Conservation (phyloP, 2,113 vertebrate species). For the Panthera uncia region DNA sequence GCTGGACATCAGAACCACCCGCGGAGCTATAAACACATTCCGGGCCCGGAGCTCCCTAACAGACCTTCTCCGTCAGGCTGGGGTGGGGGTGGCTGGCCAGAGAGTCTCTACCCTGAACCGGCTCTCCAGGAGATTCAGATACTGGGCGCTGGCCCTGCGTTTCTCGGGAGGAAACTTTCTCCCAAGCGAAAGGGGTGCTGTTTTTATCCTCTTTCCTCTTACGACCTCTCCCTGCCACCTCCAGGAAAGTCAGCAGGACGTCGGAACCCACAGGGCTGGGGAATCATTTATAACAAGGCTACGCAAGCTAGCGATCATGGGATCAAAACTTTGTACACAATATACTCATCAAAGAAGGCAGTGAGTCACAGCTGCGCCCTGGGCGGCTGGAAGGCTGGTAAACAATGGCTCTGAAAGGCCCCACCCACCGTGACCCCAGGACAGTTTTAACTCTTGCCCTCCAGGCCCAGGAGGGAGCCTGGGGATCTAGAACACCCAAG, state of each 20-base stretch:
- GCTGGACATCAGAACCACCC: background rate
- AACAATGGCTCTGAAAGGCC: constrained; percentile 41
- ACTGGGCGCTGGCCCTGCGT: background rate
- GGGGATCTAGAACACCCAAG: constrained; percentile 49
- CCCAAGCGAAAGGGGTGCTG: rapidly evolving
- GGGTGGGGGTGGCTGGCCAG: background rate
- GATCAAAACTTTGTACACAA: background rate
- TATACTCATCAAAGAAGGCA: background rate
- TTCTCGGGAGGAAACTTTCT: background rate
- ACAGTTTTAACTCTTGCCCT: constrained; percentile 60
- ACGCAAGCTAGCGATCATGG: background rate
- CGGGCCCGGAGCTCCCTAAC: background rate
- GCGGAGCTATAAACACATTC: background rate
- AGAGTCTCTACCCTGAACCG: background rate
- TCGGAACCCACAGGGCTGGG: background rate
- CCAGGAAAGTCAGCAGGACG: background rate
- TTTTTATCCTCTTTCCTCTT: background rate
- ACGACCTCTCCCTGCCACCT: background rate
- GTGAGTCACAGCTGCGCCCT: constrained; percentile 49
- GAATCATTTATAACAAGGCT: background rate
- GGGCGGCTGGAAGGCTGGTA: background rate
- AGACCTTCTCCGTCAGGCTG: background rate
- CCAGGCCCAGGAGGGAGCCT: background rate
- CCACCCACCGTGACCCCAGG: background rate
- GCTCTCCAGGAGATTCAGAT: background rate